Conservation (phyloP, 2,888 invertebrate species). For the Lasioglossum morio region DNA sequence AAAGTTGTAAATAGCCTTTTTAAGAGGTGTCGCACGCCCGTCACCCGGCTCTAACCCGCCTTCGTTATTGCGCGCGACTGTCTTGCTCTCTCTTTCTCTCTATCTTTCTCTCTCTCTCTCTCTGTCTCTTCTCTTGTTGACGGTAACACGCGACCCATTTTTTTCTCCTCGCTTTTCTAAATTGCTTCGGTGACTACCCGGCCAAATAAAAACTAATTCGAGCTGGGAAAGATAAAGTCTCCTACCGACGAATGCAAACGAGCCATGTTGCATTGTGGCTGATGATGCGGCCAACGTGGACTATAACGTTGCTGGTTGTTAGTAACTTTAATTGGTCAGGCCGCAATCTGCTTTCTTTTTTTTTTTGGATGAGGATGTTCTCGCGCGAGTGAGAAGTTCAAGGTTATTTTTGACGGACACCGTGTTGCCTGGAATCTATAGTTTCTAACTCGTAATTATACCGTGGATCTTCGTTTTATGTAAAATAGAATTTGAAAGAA, state of each 20-base stretch:
- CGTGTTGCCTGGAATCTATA: neutral
- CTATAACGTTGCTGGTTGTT: neutral
- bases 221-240: neutral
- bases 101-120: neutral
- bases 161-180: neutral
- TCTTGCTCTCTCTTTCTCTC: neutral
- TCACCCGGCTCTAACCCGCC: slow-evolving; percentile 18
- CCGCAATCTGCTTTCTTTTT: neutral
- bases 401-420: neutral
- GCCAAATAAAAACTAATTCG: neutral
- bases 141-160: slow-evolving; percentile 22
- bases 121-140: neutral
- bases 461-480: too few species aligned
- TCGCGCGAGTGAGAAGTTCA: neutral
- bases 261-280: neutral
- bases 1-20: slow-evolving; percentile 48
- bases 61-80: slow-evolving; percentile 7
- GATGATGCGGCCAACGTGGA: neutral
- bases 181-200: neutral
- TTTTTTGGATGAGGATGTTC: neutral
- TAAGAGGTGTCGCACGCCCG: slow-evolving; percentile 24
- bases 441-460: neutral
- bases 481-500: too few species aligned
- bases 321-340: neutral
- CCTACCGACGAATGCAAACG: neutral